These are phyloP conservation scores for Octomys mimax DNA, from an alignment of 2,797 vertebrate genomes.

Conservation along the genomic window DNA sequence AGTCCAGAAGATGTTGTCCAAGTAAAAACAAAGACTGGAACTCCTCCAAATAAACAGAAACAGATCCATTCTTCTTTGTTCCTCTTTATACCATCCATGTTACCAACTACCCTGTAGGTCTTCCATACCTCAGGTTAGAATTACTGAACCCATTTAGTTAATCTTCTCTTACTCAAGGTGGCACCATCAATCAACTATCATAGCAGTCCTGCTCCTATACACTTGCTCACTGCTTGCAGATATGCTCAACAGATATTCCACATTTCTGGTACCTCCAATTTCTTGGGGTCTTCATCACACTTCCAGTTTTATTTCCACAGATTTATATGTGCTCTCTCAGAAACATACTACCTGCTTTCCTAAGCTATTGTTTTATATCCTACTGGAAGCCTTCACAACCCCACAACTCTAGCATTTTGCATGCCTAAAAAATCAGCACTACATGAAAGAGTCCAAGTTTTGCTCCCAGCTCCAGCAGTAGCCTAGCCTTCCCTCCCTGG, in stretches of 20 bases:
- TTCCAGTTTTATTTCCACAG: background rate
- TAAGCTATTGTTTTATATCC: background rate
- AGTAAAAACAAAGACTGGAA: background rate
- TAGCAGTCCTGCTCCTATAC: background rate
- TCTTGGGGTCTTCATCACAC: background rate
- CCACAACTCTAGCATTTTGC: background rate
- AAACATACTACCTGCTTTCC: background rate
- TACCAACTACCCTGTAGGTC: background rate
- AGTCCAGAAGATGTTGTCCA: background rate
- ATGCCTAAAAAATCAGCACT: background rate
- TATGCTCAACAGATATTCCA: background rate
- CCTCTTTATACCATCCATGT: background rate
- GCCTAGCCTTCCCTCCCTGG: background rate
- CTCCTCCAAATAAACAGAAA: background rate
- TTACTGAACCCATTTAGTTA: background rate
- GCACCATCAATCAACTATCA: background rate
- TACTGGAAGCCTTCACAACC: background rate
- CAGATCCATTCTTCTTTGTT: background rate
- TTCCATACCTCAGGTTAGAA: background rate
- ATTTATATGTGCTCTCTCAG: background rate
- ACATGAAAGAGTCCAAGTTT: background rate
- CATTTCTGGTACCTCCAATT: background rate
- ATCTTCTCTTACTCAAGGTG: background rate
- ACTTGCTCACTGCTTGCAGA: background rate
- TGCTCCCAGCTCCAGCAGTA: background rate